Percentiles rank a stretch among this genome's conserved stretches.
phyloP scores from a whole-genome alignment of 2,797 vertebrate genomes.

The Lutjanus campechanus region DNA sequence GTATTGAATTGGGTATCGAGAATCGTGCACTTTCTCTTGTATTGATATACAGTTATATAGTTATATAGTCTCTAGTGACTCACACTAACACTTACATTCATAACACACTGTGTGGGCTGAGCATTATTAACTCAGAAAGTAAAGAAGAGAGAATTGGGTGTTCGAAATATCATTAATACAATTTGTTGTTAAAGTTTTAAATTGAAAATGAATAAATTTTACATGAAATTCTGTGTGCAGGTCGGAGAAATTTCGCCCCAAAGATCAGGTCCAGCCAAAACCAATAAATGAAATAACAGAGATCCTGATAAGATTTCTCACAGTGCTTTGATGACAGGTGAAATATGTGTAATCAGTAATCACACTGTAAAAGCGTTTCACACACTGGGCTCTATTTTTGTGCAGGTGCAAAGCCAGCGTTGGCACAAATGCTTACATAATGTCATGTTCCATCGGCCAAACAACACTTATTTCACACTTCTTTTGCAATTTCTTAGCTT shows the following conservation, averaged over 20 bases:
- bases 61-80: too few species aligned
- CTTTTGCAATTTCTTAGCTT: background rate
- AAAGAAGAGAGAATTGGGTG: background rate
- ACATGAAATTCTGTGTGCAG: background rate
- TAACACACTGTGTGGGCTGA: background rate
- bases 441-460: background rate
- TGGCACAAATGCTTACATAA: background rate
- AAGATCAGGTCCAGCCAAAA: background rate
- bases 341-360: conserved; percentile 11
- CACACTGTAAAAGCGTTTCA: background rate
- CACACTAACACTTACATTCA: background rate
- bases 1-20: too few species aligned
- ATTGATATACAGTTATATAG: too few species aligned
- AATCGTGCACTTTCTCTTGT: too few species aligned
- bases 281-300: background rate
- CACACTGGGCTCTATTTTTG: background rate
- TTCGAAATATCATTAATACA: background rate
- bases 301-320: background rate
- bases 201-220: background rate
- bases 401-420: background rate
- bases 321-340: background rate
- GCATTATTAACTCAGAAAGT: background rate
- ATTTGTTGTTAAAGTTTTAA: background rate
- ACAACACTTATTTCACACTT: background rate
- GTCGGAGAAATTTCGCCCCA: background rate